These are phyloP conservation scores for Temnothorax ravouxi DNA, from an alignment of 2,888 invertebrate species.

Conservation along the genomic window DNA sequence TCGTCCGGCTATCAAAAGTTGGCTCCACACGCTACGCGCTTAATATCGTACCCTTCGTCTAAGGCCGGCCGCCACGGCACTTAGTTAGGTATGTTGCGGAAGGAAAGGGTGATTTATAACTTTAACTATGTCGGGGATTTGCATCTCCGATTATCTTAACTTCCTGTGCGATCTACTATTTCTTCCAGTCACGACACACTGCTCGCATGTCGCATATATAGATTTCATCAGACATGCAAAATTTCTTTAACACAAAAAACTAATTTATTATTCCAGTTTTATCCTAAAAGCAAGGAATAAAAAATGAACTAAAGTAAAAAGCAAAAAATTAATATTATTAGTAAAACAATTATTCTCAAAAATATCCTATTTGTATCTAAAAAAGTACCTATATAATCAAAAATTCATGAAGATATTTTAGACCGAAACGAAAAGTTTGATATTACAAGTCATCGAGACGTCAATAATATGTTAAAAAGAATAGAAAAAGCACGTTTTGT, in stretches of 20 bases:
- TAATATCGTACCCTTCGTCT: neutral
- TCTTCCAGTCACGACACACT: slow-evolving; percentile 36
- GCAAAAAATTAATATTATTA: slow-evolving; percentile 3
- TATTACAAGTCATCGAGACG: neutral
- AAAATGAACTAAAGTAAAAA: neutral
- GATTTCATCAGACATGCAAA: slow-evolving; percentile 46
- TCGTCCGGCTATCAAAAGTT: slow-evolving; percentile 79
- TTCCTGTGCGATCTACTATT: neutral
- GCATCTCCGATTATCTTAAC: slow-evolving; percentile 48
- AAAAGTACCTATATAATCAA: neutral
- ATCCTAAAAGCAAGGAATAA: neutral
- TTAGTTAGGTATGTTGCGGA: slow-evolving; percentile 19
- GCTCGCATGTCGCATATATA: slow-evolving; percentile 29
- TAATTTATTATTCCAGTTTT: slow-evolving; percentile 39
- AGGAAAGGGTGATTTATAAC: slow-evolving; percentile 53
- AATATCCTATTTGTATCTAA: neutral
- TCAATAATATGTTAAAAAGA: neutral
- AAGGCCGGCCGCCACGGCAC: neutral
- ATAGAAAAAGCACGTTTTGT: neutral
- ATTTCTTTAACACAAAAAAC: slow-evolving; percentile 10
- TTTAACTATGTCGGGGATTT: slow-evolving; percentile 23
- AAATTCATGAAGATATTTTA: neutral
- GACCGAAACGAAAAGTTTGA: neutral
- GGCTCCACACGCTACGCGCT: slow-evolving; percentile 39
- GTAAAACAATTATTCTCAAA: neutral